Conservation (phyloP, 2,113 vertebrate species). For the Shinisaurus crocodilurus region DNA sequence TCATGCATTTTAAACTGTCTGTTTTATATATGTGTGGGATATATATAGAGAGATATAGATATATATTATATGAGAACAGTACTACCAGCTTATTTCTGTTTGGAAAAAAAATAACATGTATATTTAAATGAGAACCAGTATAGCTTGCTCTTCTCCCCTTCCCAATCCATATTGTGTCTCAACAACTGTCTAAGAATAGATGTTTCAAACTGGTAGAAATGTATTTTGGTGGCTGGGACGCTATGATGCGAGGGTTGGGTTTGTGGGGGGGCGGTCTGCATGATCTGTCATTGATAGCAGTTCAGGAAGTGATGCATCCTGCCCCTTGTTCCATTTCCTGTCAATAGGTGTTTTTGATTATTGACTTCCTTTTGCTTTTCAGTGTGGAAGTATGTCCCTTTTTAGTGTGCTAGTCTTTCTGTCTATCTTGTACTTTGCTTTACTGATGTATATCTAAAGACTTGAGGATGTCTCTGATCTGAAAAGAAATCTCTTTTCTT, state of each 20-base stretch:
- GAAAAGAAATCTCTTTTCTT: neutral
- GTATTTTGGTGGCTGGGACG: neutral
- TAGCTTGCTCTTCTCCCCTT: too few species aligned
- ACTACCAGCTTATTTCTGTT: neutral
- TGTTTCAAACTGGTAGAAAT: neutral
- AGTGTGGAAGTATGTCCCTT: neutral
- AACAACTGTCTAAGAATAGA: neutral
- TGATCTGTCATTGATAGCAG: neutral
- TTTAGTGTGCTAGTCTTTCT: neutral
- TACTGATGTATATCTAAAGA: neutral
- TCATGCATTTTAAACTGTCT: too few species aligned
- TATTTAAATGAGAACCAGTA: neutral
- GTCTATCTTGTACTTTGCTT: neutral
- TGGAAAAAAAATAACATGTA: neutral
- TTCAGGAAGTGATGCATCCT: neutral
- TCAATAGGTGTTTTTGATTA: neutral
- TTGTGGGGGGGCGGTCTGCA: neutral
- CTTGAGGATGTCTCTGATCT: neutral
- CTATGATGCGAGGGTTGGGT: neutral
- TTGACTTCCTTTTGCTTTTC: neutral
- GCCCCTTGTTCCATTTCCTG: neutral
- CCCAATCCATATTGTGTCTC: neutral
- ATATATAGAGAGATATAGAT: neutral
- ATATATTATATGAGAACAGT: neutral
- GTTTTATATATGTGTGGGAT: too few species aligned